phyloP scores from a whole-genome alignment of 2,888 invertebrate species.

The Allophyes oxyacanthae region DNA sequence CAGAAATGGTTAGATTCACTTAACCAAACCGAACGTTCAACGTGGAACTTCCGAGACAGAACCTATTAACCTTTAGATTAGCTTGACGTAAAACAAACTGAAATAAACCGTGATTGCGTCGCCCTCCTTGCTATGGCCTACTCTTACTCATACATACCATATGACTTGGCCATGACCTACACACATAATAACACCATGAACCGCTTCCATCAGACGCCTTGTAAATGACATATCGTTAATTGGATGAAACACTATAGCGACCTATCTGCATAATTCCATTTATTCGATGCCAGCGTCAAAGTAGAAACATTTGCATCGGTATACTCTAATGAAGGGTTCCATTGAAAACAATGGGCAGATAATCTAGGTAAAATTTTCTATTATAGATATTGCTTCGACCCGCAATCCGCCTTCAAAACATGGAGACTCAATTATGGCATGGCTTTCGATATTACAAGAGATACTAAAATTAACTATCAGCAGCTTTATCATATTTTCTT shows the following conservation, averaged over 20 bases:
- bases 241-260: slow-evolving; percentile 37
- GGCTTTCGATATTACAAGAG: background rate
- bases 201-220: slow-evolving; percentile 21
- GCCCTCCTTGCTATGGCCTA: slow-evolving; percentile 50
- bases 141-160: slow-evolving; percentile 3
- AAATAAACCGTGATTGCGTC: slow-evolving; percentile 43
- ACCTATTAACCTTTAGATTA: slow-evolving; percentile 49
- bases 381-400: too few species aligned
- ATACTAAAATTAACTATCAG: background rate
- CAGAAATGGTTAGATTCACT: slow-evolving; percentile 8
- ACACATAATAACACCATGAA: slow-evolving; percentile 31
- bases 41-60: slow-evolving; percentile 30
- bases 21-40: slow-evolving; percentile 4
- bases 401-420: too few species aligned
- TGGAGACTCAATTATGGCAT: too few species aligned
- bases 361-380: too few species aligned
- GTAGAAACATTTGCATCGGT: background rate
- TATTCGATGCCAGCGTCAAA: background rate
- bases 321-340: too few species aligned
- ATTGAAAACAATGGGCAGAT: too few species aligned
- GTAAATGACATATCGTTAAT: slow-evolving; percentile 48
- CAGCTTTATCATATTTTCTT: too few species aligned
- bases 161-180: slow-evolving; percentile 28
- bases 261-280: background rate
- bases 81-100: slow-evolving; percentile 45